Evolutionary conservation across 2,797 vertebrate genomes (phyloP).

Genomic region (Gambusia yucatana): DNA sequence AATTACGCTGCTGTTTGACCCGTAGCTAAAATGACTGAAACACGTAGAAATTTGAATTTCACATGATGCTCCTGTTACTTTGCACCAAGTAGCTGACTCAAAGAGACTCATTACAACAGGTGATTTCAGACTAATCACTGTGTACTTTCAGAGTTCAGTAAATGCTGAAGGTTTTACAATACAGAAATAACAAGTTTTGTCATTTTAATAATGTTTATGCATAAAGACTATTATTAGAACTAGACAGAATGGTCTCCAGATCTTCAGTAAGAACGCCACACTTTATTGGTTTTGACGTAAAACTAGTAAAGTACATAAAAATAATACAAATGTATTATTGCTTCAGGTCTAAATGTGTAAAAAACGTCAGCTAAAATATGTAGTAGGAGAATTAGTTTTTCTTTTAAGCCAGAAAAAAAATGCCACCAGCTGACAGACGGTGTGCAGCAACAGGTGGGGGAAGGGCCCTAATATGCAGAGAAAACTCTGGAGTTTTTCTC

Average conservation of each 20-base stretch:
- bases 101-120: not conserved
- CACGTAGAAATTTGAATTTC: conserved; percentile 6
- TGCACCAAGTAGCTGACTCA: not conserved
- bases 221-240: not conserved
- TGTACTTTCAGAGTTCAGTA: not conserved
- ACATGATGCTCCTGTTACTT: not conserved
- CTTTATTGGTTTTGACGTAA: not conserved
- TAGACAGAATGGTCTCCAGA: not conserved
- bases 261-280: not conserved
- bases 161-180: not conserved
- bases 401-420: not conserved
- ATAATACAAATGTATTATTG: not conserved
- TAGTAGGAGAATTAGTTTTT: not conserved
- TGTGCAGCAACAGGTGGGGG: not conserved
- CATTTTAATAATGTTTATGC: not conserved
- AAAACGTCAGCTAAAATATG: not conserved
- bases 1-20: conserved; percentile 27
- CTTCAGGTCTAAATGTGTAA: not conserved
- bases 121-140: not conserved
- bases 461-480: not conserved
- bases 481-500: not conserved
- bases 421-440: not conserved
- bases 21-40: not conserved
- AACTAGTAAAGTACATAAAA: not conserved
- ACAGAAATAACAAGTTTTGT: not conserved